Base-by-base conservation (phyloP, 2,797 vertebrate species). In the Todus mexicanus region DNA sequence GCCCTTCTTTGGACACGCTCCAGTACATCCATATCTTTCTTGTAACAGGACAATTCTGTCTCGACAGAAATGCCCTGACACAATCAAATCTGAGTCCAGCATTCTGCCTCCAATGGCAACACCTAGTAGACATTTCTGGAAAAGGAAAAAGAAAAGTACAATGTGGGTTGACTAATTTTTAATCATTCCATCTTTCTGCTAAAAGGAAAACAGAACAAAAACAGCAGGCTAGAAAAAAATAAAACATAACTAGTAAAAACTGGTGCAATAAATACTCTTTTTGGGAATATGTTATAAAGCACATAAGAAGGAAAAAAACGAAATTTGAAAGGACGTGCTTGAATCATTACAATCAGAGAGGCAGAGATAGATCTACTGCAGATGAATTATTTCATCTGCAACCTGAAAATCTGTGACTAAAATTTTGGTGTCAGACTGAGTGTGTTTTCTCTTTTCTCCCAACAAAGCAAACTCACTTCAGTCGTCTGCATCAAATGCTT, bases 291-390 rank as follows among this genome's bases (percentile, higher is more conserved):
- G 48, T 56, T 82, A 63, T 15, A 84, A 19, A 82, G 35, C 51
- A 54, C 31, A 56, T 37, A 42, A 82, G 47, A 79, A 82, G 27
- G 35, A 79, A 94, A 79, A 94, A 87, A 93, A 70, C 20, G 35
- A 31, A 79, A 54, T 75, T 89, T 75, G 66, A 78, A 95, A 93
- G 78, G 92, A 92, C 88, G 60, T 54, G 48, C 31, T 84, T 92
- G 78, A 89, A 63, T 79, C 31, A 38, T 63, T 63, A 60, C 56
- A 82, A 33, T 51, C 64, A 92, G 81, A 17, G 51, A 59, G 25
- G 56, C 6, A 40, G 56, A 40, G 57, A 59, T 31, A 82, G 82
- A 33, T 78, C 56, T 73, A 75, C 54, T 65, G 45, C 57, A 74
- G 48, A 3, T 56, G 23, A 80, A 33, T 18, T 50, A 59, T 91